These are phyloP conservation scores for Halichoeres trimaculatus DNA, from an alignment of 2,113 vertebrate genomes.

Conservation along the genomic window DNA sequence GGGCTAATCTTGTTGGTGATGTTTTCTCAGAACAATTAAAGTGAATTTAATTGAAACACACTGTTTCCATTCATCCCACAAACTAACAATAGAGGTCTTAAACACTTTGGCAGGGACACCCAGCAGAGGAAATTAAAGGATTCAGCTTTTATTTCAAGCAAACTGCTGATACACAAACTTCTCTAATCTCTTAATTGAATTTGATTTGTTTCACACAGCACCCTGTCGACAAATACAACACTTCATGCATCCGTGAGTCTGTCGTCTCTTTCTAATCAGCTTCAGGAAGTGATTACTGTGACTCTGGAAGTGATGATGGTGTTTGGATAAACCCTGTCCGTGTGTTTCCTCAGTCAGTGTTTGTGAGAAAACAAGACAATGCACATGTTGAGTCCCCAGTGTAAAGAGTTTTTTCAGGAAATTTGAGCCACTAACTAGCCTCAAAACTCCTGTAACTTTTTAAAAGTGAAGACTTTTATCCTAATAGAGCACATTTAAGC, in stretches of 20 bases:
- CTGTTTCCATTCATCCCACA: too few species aligned
- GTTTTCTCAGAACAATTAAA: too few species aligned
- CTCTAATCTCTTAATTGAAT: not conserved
- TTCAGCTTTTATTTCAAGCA: not conserved
- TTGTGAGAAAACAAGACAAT: conserved; percentile 43
- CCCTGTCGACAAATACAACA: not conserved
- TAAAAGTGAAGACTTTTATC: too few species aligned
- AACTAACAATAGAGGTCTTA: too few species aligned
- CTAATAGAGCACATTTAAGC: too few species aligned
- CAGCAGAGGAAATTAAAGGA: not conserved
- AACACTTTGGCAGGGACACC: too few species aligned
- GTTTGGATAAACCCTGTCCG: conserved; percentile 15
- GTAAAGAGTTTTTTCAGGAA: too few species aligned
- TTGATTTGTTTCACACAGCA: not conserved
- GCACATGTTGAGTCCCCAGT: conserved; percentile 38
- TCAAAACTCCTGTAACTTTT: too few species aligned
- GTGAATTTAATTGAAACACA: too few species aligned
- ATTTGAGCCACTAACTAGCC: too few species aligned
- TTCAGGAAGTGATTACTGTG: not conserved
- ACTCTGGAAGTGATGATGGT: not conserved
- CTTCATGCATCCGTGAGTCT: conserved; percentile 9
- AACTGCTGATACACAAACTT: not conserved
- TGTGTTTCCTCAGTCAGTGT: conserved; percentile 3
- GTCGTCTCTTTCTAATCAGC: conserved; percentile 16
- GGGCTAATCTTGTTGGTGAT: too few species aligned